phyloP scores from a whole-genome alignment of 2,797 vertebrate species.

The Siniperca undulata region DNA sequence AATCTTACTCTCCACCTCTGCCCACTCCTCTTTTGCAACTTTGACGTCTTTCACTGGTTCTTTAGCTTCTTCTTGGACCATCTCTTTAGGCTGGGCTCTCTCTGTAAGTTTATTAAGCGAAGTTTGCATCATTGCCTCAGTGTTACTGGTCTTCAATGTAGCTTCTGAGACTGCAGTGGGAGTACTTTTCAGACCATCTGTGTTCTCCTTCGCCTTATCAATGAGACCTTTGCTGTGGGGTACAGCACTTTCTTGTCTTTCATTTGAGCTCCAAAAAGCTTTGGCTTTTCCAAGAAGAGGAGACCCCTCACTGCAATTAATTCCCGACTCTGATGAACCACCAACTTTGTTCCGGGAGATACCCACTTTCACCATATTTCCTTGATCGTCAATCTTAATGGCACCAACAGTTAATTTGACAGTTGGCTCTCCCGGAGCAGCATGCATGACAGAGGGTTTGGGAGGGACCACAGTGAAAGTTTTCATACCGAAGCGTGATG shows the following conservation, averaged over 20 bases:
- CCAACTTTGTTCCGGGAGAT: slow-evolving; percentile 52
- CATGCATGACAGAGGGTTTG: slow-evolving; percentile 78
- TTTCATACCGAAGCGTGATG: slow-evolving; percentile 91
- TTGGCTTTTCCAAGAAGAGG: slow-evolving; percentile 87
- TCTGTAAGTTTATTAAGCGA: slow-evolving; percentile 45
- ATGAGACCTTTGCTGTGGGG: slow-evolving; percentile 41
- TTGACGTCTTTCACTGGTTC: slow-evolving; percentile 51
- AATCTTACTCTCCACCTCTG: slow-evolving; percentile 71
- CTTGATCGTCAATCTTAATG: slow-evolving; percentile 96
- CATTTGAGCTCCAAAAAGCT: slow-evolving; percentile 89
- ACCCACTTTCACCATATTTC: slow-evolving; percentile 89
- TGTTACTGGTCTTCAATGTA: slow-evolving; percentile 52
- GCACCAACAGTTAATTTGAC: slow-evolving; percentile 84
- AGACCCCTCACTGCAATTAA: slow-evolving; percentile 67
- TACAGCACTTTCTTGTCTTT: slow-evolving; percentile 73
- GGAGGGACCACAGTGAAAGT: slow-evolving; percentile 95
- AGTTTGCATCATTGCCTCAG: slow-evolving; percentile 35
- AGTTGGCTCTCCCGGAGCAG: slow-evolving; percentile 74
- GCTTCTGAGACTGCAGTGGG: slow-evolving; percentile 42
- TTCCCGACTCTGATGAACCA: slow-evolving; percentile 39
- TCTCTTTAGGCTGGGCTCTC: slow-evolving; percentile 50
- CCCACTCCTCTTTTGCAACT: slow-evolving; percentile 46
- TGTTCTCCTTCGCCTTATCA: slow-evolving; percentile 66
- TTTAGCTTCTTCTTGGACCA: slow-evolving; percentile 55
- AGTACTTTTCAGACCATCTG: slow-evolving; percentile 54